phyloP scores from a whole-genome alignment of 1,140 invertebrate species.

The Drosophila nebulosa region DNA sequence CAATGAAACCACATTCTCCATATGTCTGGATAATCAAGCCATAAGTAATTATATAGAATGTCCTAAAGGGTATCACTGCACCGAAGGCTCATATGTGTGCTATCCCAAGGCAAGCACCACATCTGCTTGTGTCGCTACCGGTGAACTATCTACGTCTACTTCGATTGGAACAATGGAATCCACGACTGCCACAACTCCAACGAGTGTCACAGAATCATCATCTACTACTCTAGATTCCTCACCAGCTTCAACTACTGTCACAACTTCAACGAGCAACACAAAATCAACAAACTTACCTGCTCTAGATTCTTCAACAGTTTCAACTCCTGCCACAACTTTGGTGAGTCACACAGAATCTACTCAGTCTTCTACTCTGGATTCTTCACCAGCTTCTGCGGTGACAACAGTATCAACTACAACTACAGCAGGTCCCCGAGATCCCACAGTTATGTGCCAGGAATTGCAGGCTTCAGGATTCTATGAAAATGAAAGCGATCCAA shows the following conservation, averaged over 20 bases:
- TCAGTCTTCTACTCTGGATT: too few relatives aligned
- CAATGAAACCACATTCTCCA: conserved; percentile 43
- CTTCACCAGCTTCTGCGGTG: not conserved
- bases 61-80: not conserved
- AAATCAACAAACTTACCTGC: too few relatives aligned
- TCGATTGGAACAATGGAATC: not conserved
- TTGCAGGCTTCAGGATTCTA: not conserved
- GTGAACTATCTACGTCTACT: not conserved
- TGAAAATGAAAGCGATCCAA: conserved; percentile 34
- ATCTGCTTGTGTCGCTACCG: not conserved
- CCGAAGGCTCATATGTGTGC: not conserved
- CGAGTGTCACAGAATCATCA: too few relatives aligned
- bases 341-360: too few relatives aligned
- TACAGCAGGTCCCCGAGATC: conserved; percentile 15
- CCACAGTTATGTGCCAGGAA: conserved; percentile 9
- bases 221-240: not conserved
- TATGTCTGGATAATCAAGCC: conserved; percentile 37
- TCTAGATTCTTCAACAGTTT: too few relatives aligned
- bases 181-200: too few relatives aligned
- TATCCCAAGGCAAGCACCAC: not conserved
- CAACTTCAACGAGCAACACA: too few relatives aligned
- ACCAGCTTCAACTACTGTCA: not conserved
- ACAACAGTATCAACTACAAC: not conserved
- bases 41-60: not conserved
- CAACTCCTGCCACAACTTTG: too few relatives aligned